A percentile compares a stretch with the other conserved stretches of the same genome.
phyloP scores from a whole-genome alignment of 2,797 vertebrate species.

The Cichlasoma orientale region DNA sequence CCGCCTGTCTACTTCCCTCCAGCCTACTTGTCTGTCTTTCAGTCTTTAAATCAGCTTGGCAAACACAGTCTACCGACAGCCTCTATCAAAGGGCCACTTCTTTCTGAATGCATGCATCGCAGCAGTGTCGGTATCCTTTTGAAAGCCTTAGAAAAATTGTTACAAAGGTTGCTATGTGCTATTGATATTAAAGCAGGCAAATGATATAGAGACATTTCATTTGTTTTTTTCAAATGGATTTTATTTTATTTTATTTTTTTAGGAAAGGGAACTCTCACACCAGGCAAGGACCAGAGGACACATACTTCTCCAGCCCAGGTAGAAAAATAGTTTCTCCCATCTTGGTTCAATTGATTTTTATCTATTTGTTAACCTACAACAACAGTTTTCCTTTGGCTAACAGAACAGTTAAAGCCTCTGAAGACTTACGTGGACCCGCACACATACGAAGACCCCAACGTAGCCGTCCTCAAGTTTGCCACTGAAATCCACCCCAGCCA shows the following conservation, averaged over 20 bases:
- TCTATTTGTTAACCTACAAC: neutral
- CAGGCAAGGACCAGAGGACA: conserved; percentile 89
- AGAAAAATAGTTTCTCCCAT: conserved; percentile 33
- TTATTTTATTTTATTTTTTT: conserved; percentile 28
- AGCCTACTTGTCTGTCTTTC: conserved; percentile 59
- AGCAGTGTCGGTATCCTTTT: conserved; percentile 43
- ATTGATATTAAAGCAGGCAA: conserved; percentile 47
- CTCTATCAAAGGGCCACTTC: conserved; percentile 66
- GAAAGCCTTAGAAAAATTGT: conserved; percentile 38
- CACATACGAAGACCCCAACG: conserved; percentile 97
- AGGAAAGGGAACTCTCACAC: conserved; percentile 82
- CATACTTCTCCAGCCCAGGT: conserved; percentile 95
- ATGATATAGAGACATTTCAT: conserved; percentile 10
- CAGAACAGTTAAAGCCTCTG: conserved; percentile 96
- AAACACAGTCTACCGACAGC: conserved; percentile 68
- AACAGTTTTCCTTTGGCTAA: neutral
- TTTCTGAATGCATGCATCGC: conserved; percentile 59
- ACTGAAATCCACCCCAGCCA: conserved; percentile 92
- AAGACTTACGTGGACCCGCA: conserved; percentile 98
- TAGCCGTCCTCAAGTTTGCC: conserved; percentile 94
- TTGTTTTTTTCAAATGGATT: conserved; percentile 22
- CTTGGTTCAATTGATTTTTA: neutral
- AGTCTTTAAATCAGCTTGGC: conserved; percentile 69
- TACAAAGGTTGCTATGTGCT: conserved; percentile 51
- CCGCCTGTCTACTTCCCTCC: conserved; percentile 55